phyloP scores from a whole-genome alignment of 2,797 vertebrate genomes.

The Sebastes baramenuke region DNA sequence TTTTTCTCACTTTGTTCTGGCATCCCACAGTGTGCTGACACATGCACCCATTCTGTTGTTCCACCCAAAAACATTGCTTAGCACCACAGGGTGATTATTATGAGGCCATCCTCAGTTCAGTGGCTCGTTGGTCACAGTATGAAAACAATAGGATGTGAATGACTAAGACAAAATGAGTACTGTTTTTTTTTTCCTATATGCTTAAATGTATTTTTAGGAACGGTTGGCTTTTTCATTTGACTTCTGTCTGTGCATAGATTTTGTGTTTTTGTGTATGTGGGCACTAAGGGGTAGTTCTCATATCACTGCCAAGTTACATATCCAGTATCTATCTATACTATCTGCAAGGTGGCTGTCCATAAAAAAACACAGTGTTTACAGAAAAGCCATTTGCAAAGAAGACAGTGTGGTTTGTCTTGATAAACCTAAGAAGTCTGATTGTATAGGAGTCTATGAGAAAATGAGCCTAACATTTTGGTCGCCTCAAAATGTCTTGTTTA shows the following conservation, averaged over 20 bases:
- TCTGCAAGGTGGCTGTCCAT: background rate
- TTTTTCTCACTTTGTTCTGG: slow-evolving; percentile 45
- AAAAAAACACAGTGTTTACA: background rate
- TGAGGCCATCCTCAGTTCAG: slow-evolving; percentile 3
- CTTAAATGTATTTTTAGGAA: background rate
- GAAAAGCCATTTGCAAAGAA: background rate
- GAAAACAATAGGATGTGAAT: slow-evolving; percentile 4
- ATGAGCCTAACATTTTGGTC: too few relatives aligned
- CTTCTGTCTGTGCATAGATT: background rate
- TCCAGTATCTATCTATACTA: background rate
- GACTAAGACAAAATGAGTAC: background rate
- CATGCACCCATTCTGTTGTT: slow-evolving; percentile 40
- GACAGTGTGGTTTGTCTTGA: background rate
- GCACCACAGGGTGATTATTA: slow-evolving; percentile 25
- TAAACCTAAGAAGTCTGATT: background rate
- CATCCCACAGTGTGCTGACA: slow-evolving; percentile 44
- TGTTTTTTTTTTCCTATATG: background rate
- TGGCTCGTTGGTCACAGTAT: background rate
- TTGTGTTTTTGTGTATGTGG: background rate
- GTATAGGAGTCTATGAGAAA: too few relatives aligned
- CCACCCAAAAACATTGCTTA: slow-evolving; percentile 32
- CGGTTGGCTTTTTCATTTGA: background rate
- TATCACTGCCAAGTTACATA: background rate
- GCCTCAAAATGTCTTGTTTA: too few relatives aligned
- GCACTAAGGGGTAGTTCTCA: too few relatives aligned